Evolutionary conservation across 2,888 invertebrate genomes (phyloP), one percentile per base, ranked within the genome.

Genomic region (Achlya flavicornis): DNA sequence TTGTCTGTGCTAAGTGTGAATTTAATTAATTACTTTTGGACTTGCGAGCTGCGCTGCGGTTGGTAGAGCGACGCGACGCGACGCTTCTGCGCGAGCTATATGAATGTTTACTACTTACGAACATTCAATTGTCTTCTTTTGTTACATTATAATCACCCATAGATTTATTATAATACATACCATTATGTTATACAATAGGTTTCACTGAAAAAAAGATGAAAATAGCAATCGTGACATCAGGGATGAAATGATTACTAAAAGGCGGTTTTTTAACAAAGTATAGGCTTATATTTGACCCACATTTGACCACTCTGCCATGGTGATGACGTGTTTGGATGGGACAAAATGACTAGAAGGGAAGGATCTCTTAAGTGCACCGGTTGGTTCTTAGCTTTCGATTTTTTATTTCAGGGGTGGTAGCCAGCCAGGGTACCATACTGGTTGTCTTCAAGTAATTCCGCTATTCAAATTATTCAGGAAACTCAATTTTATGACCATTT

Each of bases 11-110:
- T 72, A 77, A 78, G 72, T 78, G 78, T 80, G 78, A 78, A 78
- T 78, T 77, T 74, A 79, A 81, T 80, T 81, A 81, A 79, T 81
- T 81, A 79, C 76, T 77, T 77, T 77, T 75, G 77, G 73, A 73
- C 75, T 71, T 67, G 67, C 73, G 76, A 73, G 75, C 71, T 67
- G 67, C 73, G 76, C 72, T 70, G 66, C 67, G 67, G 65, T 64
- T 65, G 68, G 64, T 62, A 72, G 67, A 38, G 63, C 62, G 58
- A 63, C 63, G 48, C 59, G 61, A 65, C 65, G 65, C 33, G 33
- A 33, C 66, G n/a, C n/a, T 66, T 64, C 33, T 53, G 38, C 41
- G 10, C 4, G 58, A 3, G 57, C 60, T 16, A 48, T 48, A 16
- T 6, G 48, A 48, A 48, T n/a, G 38, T 38, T 38, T 10, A 2